A percentile compares a stretch with the other conserved stretches of the same genome.
Evolutionary conservation across 2,113 vertebrate genomes (phyloP).

Genomic region (Platichthys stellatus): DNA sequence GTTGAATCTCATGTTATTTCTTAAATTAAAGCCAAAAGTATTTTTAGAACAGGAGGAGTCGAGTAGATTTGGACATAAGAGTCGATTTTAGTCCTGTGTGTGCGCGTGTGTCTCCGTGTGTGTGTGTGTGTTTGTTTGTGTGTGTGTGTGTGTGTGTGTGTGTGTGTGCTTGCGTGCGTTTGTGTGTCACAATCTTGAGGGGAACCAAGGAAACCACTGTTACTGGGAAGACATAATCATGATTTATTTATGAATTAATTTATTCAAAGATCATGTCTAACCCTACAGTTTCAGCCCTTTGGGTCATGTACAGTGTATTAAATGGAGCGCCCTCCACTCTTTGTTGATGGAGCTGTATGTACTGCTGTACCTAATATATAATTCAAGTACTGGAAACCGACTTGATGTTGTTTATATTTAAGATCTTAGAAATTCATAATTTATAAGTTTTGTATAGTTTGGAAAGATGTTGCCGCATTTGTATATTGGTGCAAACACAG

Average conservation of each 20-base stretch:
- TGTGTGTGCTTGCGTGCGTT: conserved; percentile 2
- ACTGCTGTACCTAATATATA: conserved; percentile 67
- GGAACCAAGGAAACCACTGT: conserved; percentile 55
- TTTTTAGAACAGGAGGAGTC: conserved; percentile 65
- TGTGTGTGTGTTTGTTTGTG: neutral
- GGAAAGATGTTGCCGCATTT: conserved; percentile 53
- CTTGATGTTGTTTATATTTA: conserved; percentile 78
- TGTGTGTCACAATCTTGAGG: conserved; percentile 44
- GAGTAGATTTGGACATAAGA: conserved; percentile 33
- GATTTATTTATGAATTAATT: conserved; percentile 81
- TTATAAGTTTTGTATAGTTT: conserved; percentile 72
- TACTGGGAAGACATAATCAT: conserved; percentile 73
- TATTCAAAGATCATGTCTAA: conserved; percentile 77
- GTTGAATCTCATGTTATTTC: conserved; percentile 57
- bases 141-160: conserved; percentile 18
- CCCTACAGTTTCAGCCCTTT: conserved; percentile 61
- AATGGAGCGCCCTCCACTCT: conserved; percentile 23
- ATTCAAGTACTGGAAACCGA: conserved; percentile 70
- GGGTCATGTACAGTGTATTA: conserved; percentile 52
- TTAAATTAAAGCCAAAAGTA: conserved; percentile 74
- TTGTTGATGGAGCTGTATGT: conserved; percentile 46
- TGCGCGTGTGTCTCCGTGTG: neutral
- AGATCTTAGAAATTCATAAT: conserved; percentile 69
- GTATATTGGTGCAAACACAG: conserved; percentile 42
- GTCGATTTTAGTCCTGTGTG: conserved; percentile 10